phyloP scores from a whole-genome alignment of 1,140 invertebrate genomes.

The Musca vetustissima region DNA sequence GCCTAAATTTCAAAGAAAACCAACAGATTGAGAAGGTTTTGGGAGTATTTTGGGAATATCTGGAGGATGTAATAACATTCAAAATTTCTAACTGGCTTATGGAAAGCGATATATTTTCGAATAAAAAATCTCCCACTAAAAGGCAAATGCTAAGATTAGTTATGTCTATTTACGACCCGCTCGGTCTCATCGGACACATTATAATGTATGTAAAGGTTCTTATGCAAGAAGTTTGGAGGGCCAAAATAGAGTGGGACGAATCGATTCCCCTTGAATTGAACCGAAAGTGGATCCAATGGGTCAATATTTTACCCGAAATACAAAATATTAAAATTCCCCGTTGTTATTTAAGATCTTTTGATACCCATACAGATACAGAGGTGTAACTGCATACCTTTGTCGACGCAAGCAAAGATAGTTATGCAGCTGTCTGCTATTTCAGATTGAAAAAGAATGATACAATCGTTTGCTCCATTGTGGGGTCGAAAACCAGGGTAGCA shows the following conservation, averaged over 20 bases:
- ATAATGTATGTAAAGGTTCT: constrained; percentile 50
- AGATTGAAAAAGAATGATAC: not conserved
- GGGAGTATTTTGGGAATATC: too few relatives aligned
- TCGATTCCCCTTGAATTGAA: constrained; percentile 9
- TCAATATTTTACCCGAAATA: not conserved
- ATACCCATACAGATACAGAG: not conserved
- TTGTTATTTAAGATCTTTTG: not conserved
- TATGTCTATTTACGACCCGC: not conserved
- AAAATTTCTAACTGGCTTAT: not conserved
- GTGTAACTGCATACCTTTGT: not conserved
- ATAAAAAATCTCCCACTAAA: not conserved
- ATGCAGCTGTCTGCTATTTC: constrained; percentile 1
- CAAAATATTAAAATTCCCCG: not conserved
- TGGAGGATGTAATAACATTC: too few relatives aligned
- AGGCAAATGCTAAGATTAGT: not conserved
- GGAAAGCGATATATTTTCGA: not conserved
- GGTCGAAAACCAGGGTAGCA: not conserved
- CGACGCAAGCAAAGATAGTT: not conserved
- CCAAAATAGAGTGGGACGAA: constrained; percentile 48
- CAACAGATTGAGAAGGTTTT: too few relatives aligned
- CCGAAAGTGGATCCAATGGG: not conserved
- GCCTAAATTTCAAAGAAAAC: not conserved
- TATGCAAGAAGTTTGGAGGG: constrained; percentile 50
- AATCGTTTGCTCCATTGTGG: not conserved
- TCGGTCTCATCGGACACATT: constrained; percentile 35